Base-by-base conservation (phyloP, 2,113 vertebrate genomes). In the Prinia subflava region DNA sequence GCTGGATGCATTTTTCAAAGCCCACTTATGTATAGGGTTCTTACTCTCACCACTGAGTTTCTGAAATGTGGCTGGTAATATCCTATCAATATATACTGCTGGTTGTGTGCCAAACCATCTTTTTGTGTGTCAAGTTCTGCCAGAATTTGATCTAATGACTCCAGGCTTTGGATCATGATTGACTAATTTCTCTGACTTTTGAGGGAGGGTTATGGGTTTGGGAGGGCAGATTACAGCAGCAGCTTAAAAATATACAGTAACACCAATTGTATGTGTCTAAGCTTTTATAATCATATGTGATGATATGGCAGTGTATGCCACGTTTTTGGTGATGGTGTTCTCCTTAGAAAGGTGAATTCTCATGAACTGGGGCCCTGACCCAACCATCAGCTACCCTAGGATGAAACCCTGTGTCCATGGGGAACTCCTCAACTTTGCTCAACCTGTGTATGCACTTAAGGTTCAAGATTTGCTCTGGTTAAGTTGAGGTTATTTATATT, bases 101-200 rank as follows among this genome's bases (percentile, higher is more conserved):
- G 97, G 96, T 97, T 92, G 56, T 23, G 67, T 96, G 97, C 97
- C 97, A 94, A 96, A 75, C 41, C 96, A 77, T 56, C 37, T 84
- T 76, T 93, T 80, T 55, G 82, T 83, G 81, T 89, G 93, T 96
- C 92, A 95, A 69, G 96, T 96, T 98, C 96, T 98, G 97, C 97
- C 96, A 98, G 95, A 94, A 96, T 4, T n/a, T 96, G 97, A 95
- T 92, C 76, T 95, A 97, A 97, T 97, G 95, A 96, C 97, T 95
- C 80, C 91, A 63, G 95, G 80, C 71, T 96, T 94, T 96, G 68
- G 83, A 96, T 95, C 25, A 56, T 69, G 49, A 87, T 96, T 60
- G 69, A 62, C 77, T 73, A 8, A 89, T 76, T 91, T 92, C 55
- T 91, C 42, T 56, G 7, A 33, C 6, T 28, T n/a, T n/a, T 11